Base-by-base conservation (phyloP, 2,888 invertebrate genomes). In the Hofmannophila pseudospretella region DNA sequence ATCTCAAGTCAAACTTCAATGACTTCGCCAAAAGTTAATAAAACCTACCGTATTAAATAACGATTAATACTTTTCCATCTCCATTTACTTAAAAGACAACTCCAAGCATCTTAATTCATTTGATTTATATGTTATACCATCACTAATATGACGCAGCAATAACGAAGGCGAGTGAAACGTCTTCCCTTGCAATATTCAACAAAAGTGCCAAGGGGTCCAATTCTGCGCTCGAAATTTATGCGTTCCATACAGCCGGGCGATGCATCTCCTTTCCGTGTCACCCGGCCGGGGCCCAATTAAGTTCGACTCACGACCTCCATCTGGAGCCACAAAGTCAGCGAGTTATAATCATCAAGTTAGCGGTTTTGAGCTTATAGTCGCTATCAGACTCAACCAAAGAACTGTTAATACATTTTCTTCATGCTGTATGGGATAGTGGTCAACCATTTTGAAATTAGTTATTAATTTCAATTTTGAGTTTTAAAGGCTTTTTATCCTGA, bases 261-360 rank as follows among this genome's bases (percentile, higher is more conserved):
- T 85, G 81, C 81, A 84, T 85, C 84, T 82, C 81, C 77, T 77
- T 71, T 74, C 75, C 77, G 74, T 84, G 84, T 84, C 84, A 82
- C 73, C 79, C 80, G 71, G 75, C 75, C 75, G 66, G 70, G 72
- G 73, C 71, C 82, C 85, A 86, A 86, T 85, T 86, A 86, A 82
- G 77, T 82, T 76, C 71, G 71, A 72, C 85, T 81, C 85, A 85
- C 85, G 85, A 85, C 85, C 85, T 80, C 69, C 45, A 41, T 34
- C 47, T 42, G 32, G 61, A 63, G 77, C 76, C 55, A 45, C 22
- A 30, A 54, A 58, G 42, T 34, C 4, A 44, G 68, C 69, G 64
- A 46, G 44, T 43, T 27, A 7, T 20, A 10, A 12, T 8, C 3
- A 19, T 27, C 7, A 27, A 4, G 11, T 10, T 2, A n/a, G 7